Percentiles rank a stretch among this genome's conserved stretches.
Conservation (phyloP, 1,140 invertebrate species). For the Plodia interpunctella region DNA sequence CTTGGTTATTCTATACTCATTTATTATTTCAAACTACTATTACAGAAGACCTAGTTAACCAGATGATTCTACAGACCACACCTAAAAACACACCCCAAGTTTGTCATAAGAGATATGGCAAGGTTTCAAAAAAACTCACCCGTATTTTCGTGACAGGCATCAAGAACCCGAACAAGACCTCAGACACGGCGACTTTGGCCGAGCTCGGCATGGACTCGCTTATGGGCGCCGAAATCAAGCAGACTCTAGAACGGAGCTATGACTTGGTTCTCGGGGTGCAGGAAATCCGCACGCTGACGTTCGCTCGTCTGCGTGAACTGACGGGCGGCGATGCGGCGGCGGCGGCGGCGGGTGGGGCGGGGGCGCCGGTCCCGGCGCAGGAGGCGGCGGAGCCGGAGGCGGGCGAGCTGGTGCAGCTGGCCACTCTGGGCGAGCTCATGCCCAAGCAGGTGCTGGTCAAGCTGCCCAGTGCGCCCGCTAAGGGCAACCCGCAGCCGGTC, state of each 20-base stretch:
- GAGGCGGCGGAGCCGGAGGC: conserved; percentile 24
- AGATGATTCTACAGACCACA: too few relatives aligned
- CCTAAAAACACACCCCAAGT: conserved; percentile 81
- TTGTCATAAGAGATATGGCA: too few relatives aligned
- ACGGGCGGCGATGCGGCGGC: conserved; percentile 48
- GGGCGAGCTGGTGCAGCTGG: conserved; percentile 60
- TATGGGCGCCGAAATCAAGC: conserved; percentile 99
- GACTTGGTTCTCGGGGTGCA: conserved; percentile 92
- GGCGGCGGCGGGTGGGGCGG: conserved; percentile 29
- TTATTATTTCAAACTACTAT: too few relatives aligned
- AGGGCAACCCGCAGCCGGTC: conserved; percentile 51
- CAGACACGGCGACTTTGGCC: conserved; percentile 85
- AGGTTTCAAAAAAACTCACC: not conserved
- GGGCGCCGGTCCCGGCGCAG: conserved; percentile 28
- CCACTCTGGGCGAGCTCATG: conserved; percentile 76
- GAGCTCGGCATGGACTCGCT: conserved; percentile 98
- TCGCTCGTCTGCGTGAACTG: conserved; percentile 84
- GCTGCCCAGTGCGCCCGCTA: conserved; percentile 62
- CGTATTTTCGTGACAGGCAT: conserved; percentile 65
- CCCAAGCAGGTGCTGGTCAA: conserved; percentile 81
- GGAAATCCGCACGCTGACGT: conserved; percentile 91
- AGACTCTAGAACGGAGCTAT: conserved; percentile 94
- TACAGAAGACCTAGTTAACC: too few relatives aligned
- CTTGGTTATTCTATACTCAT: too few relatives aligned
- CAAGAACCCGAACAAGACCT: conserved; percentile 88